Conservation (phyloP, 2,113 vertebrate species). For the Lanius collurio region DNA sequence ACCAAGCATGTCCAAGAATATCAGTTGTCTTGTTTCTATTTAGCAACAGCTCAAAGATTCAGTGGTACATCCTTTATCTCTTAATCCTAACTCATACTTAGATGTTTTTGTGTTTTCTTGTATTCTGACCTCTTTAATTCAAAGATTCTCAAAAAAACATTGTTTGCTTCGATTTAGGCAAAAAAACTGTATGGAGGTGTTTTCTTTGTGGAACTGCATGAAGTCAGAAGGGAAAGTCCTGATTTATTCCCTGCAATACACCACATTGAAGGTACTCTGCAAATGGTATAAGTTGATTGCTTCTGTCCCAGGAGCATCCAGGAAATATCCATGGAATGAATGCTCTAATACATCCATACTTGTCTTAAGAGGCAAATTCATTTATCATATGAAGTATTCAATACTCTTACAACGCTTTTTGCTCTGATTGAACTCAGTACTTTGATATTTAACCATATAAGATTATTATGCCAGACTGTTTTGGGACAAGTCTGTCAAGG, state of each 20-base stretch:
- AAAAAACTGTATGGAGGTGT: slow-evolving; percentile 59
- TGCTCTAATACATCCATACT: slow-evolving; percentile 35
- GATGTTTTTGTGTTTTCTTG: background rate
- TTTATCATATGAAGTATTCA: background rate
- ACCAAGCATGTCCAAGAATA: background rate
- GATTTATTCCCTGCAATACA: slow-evolving; percentile 50
- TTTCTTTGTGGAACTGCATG: slow-evolving; percentile 59
- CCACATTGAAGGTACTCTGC: slow-evolving; percentile 61
- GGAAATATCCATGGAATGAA: slow-evolving; percentile 53
- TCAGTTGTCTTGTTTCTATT: background rate
- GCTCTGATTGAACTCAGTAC: background rate
- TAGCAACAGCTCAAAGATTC: background rate
- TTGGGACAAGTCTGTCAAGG: background rate
- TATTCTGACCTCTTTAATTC: background rate
- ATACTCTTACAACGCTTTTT: background rate
- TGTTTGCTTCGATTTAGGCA: slow-evolving; percentile 47
- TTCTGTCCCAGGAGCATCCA: slow-evolving; percentile 49
- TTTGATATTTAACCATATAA: background rate
- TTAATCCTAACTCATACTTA: background rate
- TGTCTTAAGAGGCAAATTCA: slow-evolving; percentile 47
- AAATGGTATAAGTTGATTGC: slow-evolving; percentile 39
- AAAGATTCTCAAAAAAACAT: background rate
- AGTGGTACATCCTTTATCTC: background rate
- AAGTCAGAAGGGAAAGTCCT: slow-evolving; percentile 19
- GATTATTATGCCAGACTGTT: background rate